Conservation (phyloP, 2,888 invertebrate genomes). For the Achlya flavicornis region DNA sequence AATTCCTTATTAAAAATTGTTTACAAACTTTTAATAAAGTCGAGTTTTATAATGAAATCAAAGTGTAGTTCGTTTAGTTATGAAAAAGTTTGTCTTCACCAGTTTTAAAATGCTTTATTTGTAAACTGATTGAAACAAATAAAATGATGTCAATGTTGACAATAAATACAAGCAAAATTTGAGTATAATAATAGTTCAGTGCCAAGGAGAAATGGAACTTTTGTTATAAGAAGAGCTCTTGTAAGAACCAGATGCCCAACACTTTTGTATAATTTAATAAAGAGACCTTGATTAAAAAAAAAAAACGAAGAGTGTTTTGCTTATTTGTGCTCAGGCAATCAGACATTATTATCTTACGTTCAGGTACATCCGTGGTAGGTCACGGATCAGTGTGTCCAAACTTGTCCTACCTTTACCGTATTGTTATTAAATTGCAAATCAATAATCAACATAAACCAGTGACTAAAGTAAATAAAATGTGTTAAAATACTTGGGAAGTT, state of each 20-base stretch:
- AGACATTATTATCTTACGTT: too few relatives aligned
- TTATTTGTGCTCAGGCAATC: too few relatives aligned
- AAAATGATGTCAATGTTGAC: neutral
- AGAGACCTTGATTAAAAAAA: too few relatives aligned
- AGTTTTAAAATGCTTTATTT: neutral
- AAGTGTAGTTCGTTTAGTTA: neutral
- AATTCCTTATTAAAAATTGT: neutral
- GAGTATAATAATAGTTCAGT: neutral
- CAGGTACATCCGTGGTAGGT: too few relatives aligned
- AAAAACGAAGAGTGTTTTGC: too few relatives aligned
- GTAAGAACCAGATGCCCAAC: too few relatives aligned
- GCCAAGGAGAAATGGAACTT: too few relatives aligned
- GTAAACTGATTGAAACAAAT: neutral
- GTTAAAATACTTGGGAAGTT: constrained; percentile 14
- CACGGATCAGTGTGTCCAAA: neutral
- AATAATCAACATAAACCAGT: neutral
- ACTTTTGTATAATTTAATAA: too few relatives aligned
- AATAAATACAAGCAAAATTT: neutral
- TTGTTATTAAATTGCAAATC: neutral
- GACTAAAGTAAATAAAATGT: constrained; percentile 10
- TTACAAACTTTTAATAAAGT: neutral
- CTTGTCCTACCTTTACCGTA: neutral
- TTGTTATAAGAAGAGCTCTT: too few relatives aligned
- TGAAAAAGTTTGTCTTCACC: neutral
- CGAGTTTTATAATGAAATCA: neutral